These are phyloP conservation scores for Scomber scombrus DNA, from an alignment of 2,113 vertebrate species.

Conservation along the genomic window DNA sequence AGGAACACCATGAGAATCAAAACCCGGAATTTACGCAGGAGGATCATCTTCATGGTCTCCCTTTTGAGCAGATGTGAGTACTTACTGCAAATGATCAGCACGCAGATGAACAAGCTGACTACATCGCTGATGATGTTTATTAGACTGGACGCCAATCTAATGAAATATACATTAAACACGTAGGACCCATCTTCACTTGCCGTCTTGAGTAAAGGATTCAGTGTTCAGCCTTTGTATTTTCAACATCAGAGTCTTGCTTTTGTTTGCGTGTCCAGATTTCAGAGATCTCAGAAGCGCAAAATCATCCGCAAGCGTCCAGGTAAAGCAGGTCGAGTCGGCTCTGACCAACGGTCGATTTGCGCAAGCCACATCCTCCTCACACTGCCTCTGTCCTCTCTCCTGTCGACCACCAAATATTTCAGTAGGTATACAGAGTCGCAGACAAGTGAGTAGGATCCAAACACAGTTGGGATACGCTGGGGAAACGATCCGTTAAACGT, in stretches of 20 bases:
- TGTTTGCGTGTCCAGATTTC: conserved; percentile 31
- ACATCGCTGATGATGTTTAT: conserved; percentile 86
- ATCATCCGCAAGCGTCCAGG: conserved; percentile 72
- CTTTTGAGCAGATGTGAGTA: conserved; percentile 79
- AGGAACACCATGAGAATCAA: conserved; percentile 93
- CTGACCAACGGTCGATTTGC: conserved; percentile 61
- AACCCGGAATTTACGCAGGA: conserved; percentile 93
- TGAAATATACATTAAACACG: conserved; percentile 79
- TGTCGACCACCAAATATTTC: background rate
- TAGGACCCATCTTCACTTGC: conserved; percentile 83
- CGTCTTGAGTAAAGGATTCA: conserved; percentile 83
- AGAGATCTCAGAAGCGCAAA: conserved; percentile 56
- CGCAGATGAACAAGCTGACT: conserved; percentile 84
- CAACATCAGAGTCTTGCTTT: conserved; percentile 55
- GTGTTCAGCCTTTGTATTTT: conserved; percentile 71
- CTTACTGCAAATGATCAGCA: conserved; percentile 83
- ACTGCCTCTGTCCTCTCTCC: conserved; percentile 4
- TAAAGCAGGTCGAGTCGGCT: conserved; percentile 67
- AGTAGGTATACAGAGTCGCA: background rate
- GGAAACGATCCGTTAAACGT: conserved; percentile 35
- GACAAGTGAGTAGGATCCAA: conserved; percentile 24
- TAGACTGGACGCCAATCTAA: conserved; percentile 83
- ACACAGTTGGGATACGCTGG: conserved; percentile 25
- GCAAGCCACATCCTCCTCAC: conserved; percentile 73
- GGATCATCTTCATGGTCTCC: conserved; percentile 91